Base-by-base conservation (phyloP, 1,140 invertebrate genomes). In the Saxidomus purpurata region DNA sequence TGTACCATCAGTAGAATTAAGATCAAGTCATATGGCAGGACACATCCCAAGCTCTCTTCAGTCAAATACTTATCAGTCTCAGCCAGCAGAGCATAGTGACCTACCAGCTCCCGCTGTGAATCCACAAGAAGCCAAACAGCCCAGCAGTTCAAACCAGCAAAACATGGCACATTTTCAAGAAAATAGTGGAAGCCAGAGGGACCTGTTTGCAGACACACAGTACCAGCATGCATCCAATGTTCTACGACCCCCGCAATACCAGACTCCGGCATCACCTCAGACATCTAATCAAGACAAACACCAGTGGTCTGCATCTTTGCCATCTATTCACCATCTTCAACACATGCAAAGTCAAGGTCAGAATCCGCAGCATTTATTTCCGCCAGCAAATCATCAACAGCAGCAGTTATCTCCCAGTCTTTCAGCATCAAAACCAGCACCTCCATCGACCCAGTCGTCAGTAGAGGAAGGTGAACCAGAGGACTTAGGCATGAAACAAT, bases 381-480 rank as follows among this genome's bases (percentile, higher is more conserved):
- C 36, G 8, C 43, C 11, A 28, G 15, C 28, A 52, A 55, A 79
- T 28, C 71, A 76, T 9, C 36, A 36, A 15, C 31, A 40, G 36
- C 76, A 52, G 40, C 40, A 79, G 40, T 31, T 25, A 15, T 6
- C 49, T 82, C 36, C 22, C 6, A n/a, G 17, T 22, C 34, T 43
- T 34, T 22, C 80, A 25, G 36, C 34, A 1, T 31, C 38, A 49
- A 34, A n/a, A 31, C 84, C 84, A 38, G 22, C 67, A 4, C 28
- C 69, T 40, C 69, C 22, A 63, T 82, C 80, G n/a, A 67, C 80
- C 17, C 86, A 88, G 49, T 67, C 76, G 1, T 88, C 86, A 28
- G 31, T 81, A 13, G 86, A 88, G n/a, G 86, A 88, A 81, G 47
- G 28, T 61, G 86, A 88, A 52, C 52, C 74, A 31, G 55, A 76